A percentile compares a stretch with the other conserved stretches of the same genome.
These are phyloP conservation scores for Aplysina aerophoba DNA, from an alignment of 37 sponge, comb jelly and placozoan genomes.

Conservation along the genomic window DNA sequence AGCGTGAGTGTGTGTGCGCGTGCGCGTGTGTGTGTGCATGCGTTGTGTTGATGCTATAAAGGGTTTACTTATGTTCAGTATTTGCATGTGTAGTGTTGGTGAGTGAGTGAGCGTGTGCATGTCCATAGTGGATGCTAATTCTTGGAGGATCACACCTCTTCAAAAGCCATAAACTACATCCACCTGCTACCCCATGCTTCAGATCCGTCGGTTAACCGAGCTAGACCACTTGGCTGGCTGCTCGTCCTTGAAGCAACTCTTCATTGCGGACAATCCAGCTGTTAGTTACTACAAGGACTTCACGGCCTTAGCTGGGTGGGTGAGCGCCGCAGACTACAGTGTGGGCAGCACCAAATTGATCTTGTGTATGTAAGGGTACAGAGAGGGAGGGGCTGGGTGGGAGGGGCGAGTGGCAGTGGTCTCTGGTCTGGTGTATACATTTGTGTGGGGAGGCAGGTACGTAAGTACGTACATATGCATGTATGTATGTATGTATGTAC, in stretches of 20 bases:
- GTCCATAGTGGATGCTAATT: background rate
- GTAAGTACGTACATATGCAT: background rate
- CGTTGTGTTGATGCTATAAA: background rate
- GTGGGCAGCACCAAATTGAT: too few species aligned
- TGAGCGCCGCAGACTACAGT: too few species aligned
- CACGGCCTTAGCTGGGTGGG: background rate
- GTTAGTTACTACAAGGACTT: conserved; percentile 7
- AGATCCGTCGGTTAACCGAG: conserved; percentile 14
- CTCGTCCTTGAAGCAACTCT: conserved; percentile 5
- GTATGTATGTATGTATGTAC: background rate
- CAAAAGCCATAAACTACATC: too few species aligned
- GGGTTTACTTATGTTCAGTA: background rate
- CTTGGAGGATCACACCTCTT: too few species aligned
- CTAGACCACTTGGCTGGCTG: conserved; percentile 21
- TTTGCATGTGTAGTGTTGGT: background rate
- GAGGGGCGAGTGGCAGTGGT: too few species aligned
- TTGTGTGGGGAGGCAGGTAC: background rate
- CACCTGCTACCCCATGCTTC: too few species aligned
- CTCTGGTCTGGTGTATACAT: too few species aligned
- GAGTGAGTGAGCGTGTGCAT: background rate
- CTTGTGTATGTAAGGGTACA: too few species aligned
- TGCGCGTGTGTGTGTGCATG: background rate
- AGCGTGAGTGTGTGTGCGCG: background rate
- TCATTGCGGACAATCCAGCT: background rate
- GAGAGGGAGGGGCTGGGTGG: too few species aligned